These are phyloP conservation scores for Procapra przewalskii DNA, from an alignment of 2,113 vertebrate genomes.

Conservation along the genomic window DNA sequence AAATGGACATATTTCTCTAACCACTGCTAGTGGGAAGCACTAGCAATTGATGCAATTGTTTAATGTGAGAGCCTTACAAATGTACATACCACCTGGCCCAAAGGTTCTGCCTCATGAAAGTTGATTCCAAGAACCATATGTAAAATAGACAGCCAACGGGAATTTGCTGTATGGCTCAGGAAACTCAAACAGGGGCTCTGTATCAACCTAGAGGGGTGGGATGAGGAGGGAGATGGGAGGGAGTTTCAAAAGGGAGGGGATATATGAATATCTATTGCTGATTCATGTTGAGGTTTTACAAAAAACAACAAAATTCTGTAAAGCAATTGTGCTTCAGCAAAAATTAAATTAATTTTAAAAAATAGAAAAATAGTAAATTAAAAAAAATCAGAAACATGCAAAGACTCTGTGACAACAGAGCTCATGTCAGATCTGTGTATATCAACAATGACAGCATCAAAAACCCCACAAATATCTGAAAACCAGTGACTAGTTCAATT, in stretches of 20 bases:
- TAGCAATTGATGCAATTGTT: neutral
- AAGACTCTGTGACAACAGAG: neutral
- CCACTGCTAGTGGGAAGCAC: neutral
- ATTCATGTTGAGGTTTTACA: neutral
- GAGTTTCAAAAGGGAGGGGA: neutral
- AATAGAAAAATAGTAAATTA: neutral
- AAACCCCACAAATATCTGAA: neutral
- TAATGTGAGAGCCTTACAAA: neutral
- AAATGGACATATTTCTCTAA: accelerated
- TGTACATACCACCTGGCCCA: neutral
- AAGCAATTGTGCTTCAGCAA: neutral
- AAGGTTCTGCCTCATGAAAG: neutral
- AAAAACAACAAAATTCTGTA: neutral
- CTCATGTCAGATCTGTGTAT: neutral
- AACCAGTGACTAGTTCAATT: neutral
- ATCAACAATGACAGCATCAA: neutral
- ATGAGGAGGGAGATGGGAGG: neutral
- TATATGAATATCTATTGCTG: neutral
- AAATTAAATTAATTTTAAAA: neutral
- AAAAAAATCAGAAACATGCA: neutral
- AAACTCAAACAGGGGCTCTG: neutral
- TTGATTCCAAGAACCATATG: neutral
- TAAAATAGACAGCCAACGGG: neutral
- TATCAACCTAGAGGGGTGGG: neutral
- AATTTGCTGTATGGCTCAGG: neutral